Percentiles rank a stretch among this genome's conserved stretches.
Evolutionary conservation across 92 coral and sea anemone species (phyloP).

Genomic region (Paragorgia papillata): DNA sequence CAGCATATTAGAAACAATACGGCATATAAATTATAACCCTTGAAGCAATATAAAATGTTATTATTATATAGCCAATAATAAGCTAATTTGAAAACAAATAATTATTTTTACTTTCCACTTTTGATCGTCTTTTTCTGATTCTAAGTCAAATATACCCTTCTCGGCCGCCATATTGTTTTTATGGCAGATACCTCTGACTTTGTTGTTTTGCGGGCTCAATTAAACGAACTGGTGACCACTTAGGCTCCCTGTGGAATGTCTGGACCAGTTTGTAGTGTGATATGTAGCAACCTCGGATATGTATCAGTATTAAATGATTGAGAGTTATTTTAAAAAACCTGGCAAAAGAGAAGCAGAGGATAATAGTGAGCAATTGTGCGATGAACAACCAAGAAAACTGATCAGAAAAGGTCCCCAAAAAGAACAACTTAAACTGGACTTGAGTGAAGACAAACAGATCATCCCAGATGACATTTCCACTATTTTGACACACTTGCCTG

Average conservation of each 20-base stretch:
- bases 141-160: slow-evolving; percentile 20
- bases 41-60: too few relatives aligned
- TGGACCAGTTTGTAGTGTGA: too few relatives aligned
- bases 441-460: not conserved
- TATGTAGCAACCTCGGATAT: too few relatives aligned
- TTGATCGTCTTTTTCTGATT: slow-evolving; percentile 11
- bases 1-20: too few relatives aligned
- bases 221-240: too few relatives aligned
- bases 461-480: not conserved
- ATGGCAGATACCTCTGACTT: not conserved
- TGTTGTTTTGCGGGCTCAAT: not conserved
- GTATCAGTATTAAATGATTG: slow-evolving; percentile 26
- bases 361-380: not conserved
- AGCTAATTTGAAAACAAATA: too few relatives aligned
- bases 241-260: too few relatives aligned
- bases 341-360: slow-evolving; percentile 14
- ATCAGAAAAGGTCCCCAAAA: not conserved
- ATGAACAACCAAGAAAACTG: not conserved
- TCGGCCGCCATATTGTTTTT: slow-evolving; percentile 35
- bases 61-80: too few relatives aligned
- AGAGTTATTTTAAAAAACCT: slow-evolving; percentile 18
- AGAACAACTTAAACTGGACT: not conserved
- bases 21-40: too few relatives aligned
- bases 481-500: not conserved
- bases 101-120: slow-evolving; percentile 28